A percentile compares a stretch with the other conserved stretches of the same genome.
Evolutionary conservation across 2,888 invertebrate genomes (phyloP).

Genomic region (Thymelicus lineola): DNA sequence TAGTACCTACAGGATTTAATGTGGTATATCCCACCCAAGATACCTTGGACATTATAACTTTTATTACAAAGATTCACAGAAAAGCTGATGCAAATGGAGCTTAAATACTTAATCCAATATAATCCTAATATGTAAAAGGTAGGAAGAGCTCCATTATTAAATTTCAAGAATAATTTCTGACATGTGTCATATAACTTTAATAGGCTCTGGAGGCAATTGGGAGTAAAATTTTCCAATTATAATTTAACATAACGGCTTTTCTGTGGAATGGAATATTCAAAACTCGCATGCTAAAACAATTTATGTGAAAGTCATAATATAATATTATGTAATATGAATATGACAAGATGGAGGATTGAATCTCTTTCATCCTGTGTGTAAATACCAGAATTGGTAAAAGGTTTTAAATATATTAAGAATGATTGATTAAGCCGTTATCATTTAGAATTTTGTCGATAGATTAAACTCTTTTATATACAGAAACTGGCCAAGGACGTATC

Average conservation of each 20-base stretch:
- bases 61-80: too few species aligned
- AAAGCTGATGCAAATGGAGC: not conserved
- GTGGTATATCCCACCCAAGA: too few species aligned
- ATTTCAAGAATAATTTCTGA: conserved; percentile 45
- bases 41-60: too few species aligned
- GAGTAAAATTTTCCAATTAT: conserved; percentile 41
- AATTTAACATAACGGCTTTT: conserved; percentile 16
- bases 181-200: conserved; percentile 40
- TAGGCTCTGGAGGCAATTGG: conserved; percentile 37
- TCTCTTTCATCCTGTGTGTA: too few species aligned
- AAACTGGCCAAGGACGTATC: too few species aligned
- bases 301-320: not conserved
- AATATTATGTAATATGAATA: not conserved
- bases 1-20: too few species aligned
- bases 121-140: conserved; percentile 1
- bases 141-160: conserved; percentile 36
- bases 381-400: not conserved
- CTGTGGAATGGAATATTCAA: conserved; percentile 7
- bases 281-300: not conserved
- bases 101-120: not conserved
- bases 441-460: too few species aligned
- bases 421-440: not conserved
- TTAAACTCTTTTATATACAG: too few species aligned
- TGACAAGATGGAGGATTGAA: not conserved
- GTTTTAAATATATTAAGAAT: not conserved